Conservation (phyloP, 23 tunicate species). For the Clavelina lepadiformis region DNA sequence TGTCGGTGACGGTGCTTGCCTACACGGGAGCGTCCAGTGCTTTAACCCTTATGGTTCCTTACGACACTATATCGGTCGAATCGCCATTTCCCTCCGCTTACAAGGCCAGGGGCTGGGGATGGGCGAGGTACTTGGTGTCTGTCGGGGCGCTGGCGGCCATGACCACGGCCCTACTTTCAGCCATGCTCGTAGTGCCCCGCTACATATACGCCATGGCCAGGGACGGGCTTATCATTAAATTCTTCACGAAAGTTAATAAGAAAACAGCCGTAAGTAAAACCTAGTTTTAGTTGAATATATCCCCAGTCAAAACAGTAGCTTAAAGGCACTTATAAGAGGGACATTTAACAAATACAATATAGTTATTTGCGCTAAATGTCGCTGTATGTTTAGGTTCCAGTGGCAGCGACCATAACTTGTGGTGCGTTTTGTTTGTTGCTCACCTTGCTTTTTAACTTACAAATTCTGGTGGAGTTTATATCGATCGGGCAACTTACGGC, state of each 20-base stretch:
- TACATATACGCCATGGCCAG: constrained; percentile 71
- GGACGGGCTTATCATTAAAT: constrained; percentile 51
- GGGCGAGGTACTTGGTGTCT: constrained; percentile 80
- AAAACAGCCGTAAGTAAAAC: constrained; percentile 39
- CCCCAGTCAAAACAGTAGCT: background rate
- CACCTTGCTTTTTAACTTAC: constrained; percentile 21
- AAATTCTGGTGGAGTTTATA: constrained; percentile 57
- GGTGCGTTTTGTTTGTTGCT: constrained; percentile 19
- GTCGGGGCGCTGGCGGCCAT: constrained; percentile 88
- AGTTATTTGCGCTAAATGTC: no score
- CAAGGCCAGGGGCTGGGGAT: constrained; percentile 44
- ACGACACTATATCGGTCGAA: constrained; percentile 29
- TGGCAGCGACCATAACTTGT: constrained; percentile 26
- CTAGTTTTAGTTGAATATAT: background rate
- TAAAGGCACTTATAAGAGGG: background rate
- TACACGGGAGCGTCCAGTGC: constrained; percentile 77
- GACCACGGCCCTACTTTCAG: constrained; percentile 36
- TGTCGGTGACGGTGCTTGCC: constrained; percentile 50
- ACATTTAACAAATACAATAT: background rate
- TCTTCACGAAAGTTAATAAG: constrained; percentile 40
- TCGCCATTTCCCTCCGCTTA: constrained; percentile 84
- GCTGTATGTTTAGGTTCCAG: constrained; percentile 41
- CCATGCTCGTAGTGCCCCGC: constrained; percentile 61
- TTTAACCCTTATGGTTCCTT: constrained; percentile 91
- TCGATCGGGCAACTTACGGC: constrained; percentile 69